Evolutionary conservation across 1,140 invertebrate species (phyloP).

Genomic region (silkworm (Bombyx mori)): DNA sequence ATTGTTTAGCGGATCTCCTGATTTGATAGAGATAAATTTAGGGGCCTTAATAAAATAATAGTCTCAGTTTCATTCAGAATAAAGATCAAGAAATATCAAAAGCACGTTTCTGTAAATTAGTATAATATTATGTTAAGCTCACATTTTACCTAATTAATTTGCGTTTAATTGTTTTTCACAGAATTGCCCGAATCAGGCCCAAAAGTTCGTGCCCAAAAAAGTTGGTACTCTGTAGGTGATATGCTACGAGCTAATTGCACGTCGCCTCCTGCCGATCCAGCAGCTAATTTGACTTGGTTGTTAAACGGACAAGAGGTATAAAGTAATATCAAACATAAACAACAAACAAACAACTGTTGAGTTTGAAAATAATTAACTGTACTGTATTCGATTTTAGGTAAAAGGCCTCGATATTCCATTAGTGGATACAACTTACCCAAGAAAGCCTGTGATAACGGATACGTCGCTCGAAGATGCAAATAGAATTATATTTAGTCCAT

Average conservation of each 20-base stretch:
- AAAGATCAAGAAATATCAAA: not conserved
- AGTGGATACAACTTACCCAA: constrained; percentile 36
- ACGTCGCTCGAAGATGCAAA: constrained; percentile 62
- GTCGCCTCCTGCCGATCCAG: constrained; percentile 79
- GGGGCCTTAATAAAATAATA: too few relatives aligned
- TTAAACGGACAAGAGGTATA: constrained; percentile 82
- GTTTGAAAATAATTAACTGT: not conserved
- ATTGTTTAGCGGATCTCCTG: too few relatives aligned
- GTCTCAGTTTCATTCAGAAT: too few relatives aligned
- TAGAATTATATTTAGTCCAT: constrained; percentile 68
- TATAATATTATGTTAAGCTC: not conserved
- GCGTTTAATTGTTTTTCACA: constrained; percentile 35
- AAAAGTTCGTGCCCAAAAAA: constrained; percentile 78
- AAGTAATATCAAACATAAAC: not conserved
- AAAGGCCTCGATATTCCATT: constrained; percentile 58
- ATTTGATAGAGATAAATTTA: too few relatives aligned
- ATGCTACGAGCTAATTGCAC: constrained; percentile 82
- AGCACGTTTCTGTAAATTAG: not conserved
- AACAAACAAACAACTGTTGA: not conserved
- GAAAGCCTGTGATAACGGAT: constrained; percentile 47
- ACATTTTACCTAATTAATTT: not conserved
- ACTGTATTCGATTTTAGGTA: constrained; percentile 26
- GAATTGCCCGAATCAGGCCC: constrained; percentile 78
- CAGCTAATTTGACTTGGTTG: constrained; percentile 86
- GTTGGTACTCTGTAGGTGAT: constrained; percentile 81